Percentiles rank a stretch among this genome's conserved stretches.
Evolutionary conservation across 2,113 vertebrate species (phyloP).

Genomic region (Cyanoderma ruficeps): DNA sequence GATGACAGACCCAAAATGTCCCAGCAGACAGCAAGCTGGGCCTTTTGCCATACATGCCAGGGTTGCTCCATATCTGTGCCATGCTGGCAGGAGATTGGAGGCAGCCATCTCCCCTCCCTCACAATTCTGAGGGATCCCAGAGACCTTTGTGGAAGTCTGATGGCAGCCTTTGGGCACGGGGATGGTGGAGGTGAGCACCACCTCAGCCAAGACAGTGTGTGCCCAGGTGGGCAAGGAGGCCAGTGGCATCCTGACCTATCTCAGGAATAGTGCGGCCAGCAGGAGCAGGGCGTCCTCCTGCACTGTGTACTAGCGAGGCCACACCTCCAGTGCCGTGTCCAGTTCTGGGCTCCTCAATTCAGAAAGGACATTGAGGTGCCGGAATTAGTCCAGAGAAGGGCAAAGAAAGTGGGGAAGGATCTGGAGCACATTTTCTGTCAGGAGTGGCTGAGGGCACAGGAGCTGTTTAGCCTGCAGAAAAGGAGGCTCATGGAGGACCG

Average conservation of each 20-base stretch:
- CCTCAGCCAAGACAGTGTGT: too few species aligned
- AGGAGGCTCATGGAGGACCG: neutral
- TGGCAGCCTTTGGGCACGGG: neutral
- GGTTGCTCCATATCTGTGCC: accelerated
- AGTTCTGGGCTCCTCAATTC: neutral
- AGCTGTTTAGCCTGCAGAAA: neutral
- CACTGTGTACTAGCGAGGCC: too few species aligned
- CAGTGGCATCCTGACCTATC: neutral
- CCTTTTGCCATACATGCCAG: neutral
- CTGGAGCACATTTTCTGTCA: neutral
- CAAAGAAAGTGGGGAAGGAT: neutral
- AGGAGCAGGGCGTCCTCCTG: neutral
- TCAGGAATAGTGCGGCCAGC: neutral
- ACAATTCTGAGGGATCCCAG: neutral
- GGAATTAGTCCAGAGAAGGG: neutral
- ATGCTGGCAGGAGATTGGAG: accelerated
- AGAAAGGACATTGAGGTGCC: neutral
- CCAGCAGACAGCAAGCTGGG: neutral
- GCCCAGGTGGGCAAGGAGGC: neutral
- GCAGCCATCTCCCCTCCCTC: accelerated
- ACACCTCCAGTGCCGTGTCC: neutral
- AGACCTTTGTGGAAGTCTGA: too few species aligned
- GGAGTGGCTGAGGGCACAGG: neutral
- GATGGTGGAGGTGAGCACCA: neutral
- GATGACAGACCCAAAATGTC: neutral